Conservation (phyloP, 2,797 vertebrate species). For the Oreortyx pictus region DNA sequence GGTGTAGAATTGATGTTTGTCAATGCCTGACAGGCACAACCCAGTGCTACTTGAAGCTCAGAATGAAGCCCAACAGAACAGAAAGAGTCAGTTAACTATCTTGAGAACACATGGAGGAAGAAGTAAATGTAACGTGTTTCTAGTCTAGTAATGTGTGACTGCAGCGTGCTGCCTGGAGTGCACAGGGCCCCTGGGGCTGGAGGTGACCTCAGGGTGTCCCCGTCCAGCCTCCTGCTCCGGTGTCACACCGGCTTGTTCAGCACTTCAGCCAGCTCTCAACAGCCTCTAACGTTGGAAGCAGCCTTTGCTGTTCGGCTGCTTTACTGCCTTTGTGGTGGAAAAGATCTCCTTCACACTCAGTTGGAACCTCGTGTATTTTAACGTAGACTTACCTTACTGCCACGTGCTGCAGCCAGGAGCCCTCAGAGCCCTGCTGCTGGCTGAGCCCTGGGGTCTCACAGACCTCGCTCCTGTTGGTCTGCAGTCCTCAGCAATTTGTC, state of each 20-base stretch:
- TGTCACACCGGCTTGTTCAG: not conserved
- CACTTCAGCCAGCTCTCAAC: not conserved
- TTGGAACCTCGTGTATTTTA: not conserved
- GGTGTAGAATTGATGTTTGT: not conserved
- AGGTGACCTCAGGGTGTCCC: not conserved
- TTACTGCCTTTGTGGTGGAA: accelerated
- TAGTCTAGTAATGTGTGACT: not conserved
- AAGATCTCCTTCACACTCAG: not conserved
- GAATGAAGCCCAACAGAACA: not conserved
- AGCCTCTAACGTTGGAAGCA: not conserved
- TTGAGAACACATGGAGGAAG: not conserved
- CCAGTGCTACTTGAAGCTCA: not conserved
- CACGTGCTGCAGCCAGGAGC: accelerated
- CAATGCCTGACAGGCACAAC: not conserved
- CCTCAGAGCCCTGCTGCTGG: accelerated
- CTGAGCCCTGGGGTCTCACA: not conserved
- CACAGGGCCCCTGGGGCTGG: not conserved
- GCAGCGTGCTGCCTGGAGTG: not conserved
- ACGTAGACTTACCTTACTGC: not conserved
- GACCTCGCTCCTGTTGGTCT: not conserved
- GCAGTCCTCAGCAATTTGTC: not conserved
- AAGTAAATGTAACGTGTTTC: not conserved
- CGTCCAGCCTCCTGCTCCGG: not conserved
- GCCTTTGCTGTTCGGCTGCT: not conserved
- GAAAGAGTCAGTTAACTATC: not conserved